Evolutionary conservation across 2,797 vertebrate genomes (phyloP).

Genomic region (Phalanger gymnotis): DNA sequence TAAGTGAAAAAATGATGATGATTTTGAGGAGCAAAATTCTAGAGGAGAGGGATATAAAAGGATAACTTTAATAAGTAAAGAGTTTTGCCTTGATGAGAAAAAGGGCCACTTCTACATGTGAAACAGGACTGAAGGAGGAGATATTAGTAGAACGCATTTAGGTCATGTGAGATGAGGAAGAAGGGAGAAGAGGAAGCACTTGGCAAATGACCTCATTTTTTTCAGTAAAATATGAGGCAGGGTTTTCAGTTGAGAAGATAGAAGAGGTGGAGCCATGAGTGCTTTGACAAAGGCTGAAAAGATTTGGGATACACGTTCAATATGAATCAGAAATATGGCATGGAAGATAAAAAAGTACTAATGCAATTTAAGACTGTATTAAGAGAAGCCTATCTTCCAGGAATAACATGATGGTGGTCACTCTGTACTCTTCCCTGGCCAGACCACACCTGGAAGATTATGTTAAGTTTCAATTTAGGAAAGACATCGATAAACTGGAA

Average conservation of each 20-base stretch:
- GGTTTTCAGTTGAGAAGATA: not conserved
- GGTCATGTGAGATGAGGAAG: not conserved
- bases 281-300: not conserved
- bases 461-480: not conserved
- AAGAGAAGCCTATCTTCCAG: not conserved
- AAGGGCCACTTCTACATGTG: not conserved
- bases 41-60: not conserved
- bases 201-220: not conserved
- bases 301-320: not conserved
- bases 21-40: not conserved
- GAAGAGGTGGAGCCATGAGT: accelerated
- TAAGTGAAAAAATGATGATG: not conserved
- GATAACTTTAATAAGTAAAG: not conserved
- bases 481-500: not conserved
- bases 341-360: not conserved
- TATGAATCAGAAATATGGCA: not conserved
- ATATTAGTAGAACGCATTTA: not conserved
- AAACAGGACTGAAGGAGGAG: not conserved
- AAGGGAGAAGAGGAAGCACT: not conserved
- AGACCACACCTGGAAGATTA: not conserved
- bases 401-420: not conserved
- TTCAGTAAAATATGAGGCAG: not conserved
- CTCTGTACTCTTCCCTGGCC: not conserved
- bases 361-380: not conserved
- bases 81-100: not conserved